These are phyloP conservation scores for Drosophila oshimai DNA, from an alignment of 1,140 invertebrate species.

Conservation along the genomic window DNA sequence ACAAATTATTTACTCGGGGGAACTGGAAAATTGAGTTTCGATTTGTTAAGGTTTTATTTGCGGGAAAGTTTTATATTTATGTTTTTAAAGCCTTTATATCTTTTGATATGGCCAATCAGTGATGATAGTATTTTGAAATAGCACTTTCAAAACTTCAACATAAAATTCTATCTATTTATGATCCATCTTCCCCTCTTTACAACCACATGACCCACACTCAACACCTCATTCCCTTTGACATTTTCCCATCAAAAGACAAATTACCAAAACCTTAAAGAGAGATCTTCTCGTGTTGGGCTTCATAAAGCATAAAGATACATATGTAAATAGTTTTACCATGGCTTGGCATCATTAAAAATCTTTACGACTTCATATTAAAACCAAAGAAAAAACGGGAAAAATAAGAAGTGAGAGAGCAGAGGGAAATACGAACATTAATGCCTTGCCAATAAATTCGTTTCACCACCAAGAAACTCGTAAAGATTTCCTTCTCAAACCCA, in stretches of 20 bases:
- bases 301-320: constrained; percentile 41
- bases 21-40: constrained; percentile 32
- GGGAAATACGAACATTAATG: constrained; percentile 60
- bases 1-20: constrained; percentile 57
- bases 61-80: background rate
- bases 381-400: constrained; percentile 16
- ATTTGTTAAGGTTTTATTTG: constrained; percentile 7
- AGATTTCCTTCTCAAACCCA: constrained; percentile 76
- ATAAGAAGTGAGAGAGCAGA: background rate
- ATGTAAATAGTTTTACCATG: constrained; percentile 69
- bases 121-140: background rate
- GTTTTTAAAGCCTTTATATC: background rate
- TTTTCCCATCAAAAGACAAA: constrained; percentile 36
- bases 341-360: constrained; percentile 64
- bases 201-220: background rate
- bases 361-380: constrained; percentile 76
- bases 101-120: background rate
- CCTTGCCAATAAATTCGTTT: constrained; percentile 76
- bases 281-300: background rate
- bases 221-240: constrained; percentile 10
- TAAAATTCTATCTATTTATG: background rate
- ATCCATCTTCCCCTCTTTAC: background rate
- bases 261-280: constrained; percentile 14
- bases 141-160: background rate
- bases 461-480: constrained; percentile 63